These are phyloP conservation scores for Zoanthus sansibaricus DNA, from an alignment of 92 coral and sea anemone species.

Conservation along the genomic window DNA sequence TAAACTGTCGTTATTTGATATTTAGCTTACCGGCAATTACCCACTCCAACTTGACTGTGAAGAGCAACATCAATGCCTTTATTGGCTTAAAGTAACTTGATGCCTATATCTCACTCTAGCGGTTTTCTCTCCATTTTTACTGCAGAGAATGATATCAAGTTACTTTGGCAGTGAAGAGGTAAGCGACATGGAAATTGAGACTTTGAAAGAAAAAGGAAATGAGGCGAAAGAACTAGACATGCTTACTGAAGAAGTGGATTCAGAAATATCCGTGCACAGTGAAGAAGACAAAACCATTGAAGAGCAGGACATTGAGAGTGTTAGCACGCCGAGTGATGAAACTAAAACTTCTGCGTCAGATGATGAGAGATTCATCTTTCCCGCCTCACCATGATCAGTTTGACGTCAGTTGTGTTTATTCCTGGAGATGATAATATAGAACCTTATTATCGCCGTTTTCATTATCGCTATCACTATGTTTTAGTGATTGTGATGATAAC, in stretches of 20 bases:
- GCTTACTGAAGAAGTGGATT: background rate
- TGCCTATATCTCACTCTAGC: background rate
- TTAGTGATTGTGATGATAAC: too few species aligned
- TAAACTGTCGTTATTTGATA: too few species aligned
- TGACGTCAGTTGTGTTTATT: too few species aligned
- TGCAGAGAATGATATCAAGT: slow-evolving; percentile 38
- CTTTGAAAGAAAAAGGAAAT: background rate
- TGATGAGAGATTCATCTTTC: slow-evolving; percentile 20
- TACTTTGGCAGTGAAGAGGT: slow-evolving; percentile 37
- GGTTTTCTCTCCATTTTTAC: background rate
- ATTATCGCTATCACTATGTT: too few species aligned
- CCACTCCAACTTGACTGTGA: background rate
- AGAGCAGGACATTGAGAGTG: slow-evolving; percentile 26
- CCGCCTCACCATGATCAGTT: background rate
- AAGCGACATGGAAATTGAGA: slow-evolving; percentile 34
- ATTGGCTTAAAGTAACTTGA: too few species aligned
- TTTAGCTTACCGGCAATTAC: background rate
- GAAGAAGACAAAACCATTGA: slow-evolving; percentile 27
- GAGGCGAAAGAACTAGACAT: background rate
- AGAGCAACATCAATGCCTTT: too few species aligned
- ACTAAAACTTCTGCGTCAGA: slow-evolving; percentile 24
- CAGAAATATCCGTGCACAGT: background rate
- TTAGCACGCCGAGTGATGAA: slow-evolving; percentile 19
- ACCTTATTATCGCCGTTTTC: too few species aligned
- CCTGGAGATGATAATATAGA: too few species aligned